These are phyloP conservation scores for Conus betulinus DNA, from an alignment of 1,140 invertebrate species.

Conservation along the genomic window DNA sequence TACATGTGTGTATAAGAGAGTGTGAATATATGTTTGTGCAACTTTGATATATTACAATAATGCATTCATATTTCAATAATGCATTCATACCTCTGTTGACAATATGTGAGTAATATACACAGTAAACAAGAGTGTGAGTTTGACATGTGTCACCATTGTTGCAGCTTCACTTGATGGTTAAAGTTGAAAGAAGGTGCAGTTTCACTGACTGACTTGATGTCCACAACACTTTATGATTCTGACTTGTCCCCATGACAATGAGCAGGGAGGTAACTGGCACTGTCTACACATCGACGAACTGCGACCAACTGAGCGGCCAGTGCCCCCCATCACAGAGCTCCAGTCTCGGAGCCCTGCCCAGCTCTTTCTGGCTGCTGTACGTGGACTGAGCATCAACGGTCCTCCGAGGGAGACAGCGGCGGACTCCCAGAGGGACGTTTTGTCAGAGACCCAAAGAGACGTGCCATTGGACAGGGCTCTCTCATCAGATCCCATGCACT, in stretches of 20 bases:
- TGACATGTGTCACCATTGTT: no score
- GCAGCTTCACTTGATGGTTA: no score
- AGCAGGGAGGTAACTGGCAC: constrained; percentile 69
- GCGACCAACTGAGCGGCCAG: constrained; percentile 37
- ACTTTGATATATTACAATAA: not conserved
- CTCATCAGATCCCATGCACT: no score
- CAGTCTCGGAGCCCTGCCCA: not conserved
- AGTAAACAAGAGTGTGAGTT: no score
- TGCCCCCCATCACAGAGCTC: constrained; percentile 57
- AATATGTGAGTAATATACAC: no score
- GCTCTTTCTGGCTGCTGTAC: not conserved
- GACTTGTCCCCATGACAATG: not conserved
- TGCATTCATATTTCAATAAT: not conserved
- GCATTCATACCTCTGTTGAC: no score
- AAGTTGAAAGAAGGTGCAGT: not conserved
- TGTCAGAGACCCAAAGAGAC: no score
- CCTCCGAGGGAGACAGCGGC: no score
- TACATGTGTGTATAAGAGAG: no score
- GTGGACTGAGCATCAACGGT: no score
- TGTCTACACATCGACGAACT: constrained; percentile 71
- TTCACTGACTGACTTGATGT: not conserved
- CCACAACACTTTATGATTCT: not conserved
- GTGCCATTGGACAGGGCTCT: no score
- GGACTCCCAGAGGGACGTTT: no score
- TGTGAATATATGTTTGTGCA: not conserved